Percentiles rank a stretch among this genome's conserved stretches.
Conservation (phyloP, 1,140 invertebrate species). For the Apis dorsata region DNA sequence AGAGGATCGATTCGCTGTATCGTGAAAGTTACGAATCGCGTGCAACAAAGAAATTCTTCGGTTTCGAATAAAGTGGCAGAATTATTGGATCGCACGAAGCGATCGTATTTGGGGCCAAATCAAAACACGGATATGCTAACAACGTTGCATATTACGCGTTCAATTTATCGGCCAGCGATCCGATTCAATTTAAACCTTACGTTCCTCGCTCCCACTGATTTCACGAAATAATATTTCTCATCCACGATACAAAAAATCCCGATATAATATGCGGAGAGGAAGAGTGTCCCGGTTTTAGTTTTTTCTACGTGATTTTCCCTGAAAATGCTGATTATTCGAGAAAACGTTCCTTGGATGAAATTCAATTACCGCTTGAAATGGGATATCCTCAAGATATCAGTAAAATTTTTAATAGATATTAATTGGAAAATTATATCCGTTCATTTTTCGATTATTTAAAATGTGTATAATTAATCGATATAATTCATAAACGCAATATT, state of each 20-base stretch:
- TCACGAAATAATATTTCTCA: background rate
- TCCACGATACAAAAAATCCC: background rate
- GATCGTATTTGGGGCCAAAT: background rate
- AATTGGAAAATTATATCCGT: no score
- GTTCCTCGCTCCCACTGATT: background rate
- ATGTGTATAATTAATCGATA: no score
- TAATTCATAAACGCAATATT: no score
- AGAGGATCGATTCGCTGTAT: no score
- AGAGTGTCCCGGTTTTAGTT: background rate
- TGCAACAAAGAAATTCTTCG: background rate
- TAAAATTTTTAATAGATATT: background rate
- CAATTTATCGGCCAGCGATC: conserved; percentile 10
- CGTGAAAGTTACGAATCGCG: background rate
- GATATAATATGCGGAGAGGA: no score
- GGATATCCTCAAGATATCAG: background rate
- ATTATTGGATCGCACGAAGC: conserved; percentile 19
- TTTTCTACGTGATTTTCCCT: background rate
- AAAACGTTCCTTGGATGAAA: background rate
- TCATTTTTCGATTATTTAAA: no score
- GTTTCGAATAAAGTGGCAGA: conserved; percentile 4
- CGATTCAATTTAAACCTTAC: conserved; percentile 2
- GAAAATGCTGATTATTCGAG: background rate
- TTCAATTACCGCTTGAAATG: background rate
- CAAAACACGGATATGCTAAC: conserved; percentile 18
- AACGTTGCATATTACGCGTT: conserved; percentile 24